A percentile compares a stretch with the other conserved stretches of the same genome.
These are phyloP conservation scores for Melanotaenia pygmaea DNA, from an alignment of 2,797 vertebrate species.

Conservation along the genomic window DNA sequence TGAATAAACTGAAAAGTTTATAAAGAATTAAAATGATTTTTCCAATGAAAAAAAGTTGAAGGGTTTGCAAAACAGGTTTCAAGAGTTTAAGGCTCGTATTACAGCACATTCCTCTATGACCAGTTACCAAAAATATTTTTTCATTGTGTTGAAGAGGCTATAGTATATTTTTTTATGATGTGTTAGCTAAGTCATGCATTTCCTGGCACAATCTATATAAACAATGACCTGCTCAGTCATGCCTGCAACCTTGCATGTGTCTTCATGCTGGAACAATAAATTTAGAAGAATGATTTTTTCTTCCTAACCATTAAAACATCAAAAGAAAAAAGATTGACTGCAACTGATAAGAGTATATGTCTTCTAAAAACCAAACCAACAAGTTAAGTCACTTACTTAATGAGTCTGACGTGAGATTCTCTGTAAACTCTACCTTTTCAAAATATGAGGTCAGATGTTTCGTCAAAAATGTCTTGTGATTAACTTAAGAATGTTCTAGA, in stretches of 20 bases:
- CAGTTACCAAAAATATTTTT: neutral
- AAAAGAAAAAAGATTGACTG: neutral
- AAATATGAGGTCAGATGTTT: slow-evolving; percentile 7
- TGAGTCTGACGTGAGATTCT: neutral
- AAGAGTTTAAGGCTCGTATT: slow-evolving; percentile 18
- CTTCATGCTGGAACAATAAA: neutral
- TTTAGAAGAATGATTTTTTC: neutral
- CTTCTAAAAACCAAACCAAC: slow-evolving; percentile 11
- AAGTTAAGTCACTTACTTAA: slow-evolving; percentile 12
- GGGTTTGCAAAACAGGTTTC: neutral
- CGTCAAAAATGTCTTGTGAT: neutral
- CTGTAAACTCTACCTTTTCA: neutral
- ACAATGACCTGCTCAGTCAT: slow-evolving; percentile 44
- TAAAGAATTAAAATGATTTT: neutral
- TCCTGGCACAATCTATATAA: slow-evolving; percentile 27
- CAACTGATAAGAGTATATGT: slow-evolving; percentile 1
- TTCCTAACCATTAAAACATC: neutral
- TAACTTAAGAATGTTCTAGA: neutral
- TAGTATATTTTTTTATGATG: neutral
- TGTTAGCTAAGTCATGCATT: slow-evolving; percentile 8
- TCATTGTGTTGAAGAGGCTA: neutral
- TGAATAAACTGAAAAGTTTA: neutral
- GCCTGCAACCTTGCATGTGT: neutral
- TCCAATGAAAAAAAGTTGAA: neutral
- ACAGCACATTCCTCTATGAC: neutral